Evolutionary conservation across 2,888 invertebrate species (phyloP), one percentile per base, ranked within the genome.

Genomic region (Pseudoips prasinana): DNA sequence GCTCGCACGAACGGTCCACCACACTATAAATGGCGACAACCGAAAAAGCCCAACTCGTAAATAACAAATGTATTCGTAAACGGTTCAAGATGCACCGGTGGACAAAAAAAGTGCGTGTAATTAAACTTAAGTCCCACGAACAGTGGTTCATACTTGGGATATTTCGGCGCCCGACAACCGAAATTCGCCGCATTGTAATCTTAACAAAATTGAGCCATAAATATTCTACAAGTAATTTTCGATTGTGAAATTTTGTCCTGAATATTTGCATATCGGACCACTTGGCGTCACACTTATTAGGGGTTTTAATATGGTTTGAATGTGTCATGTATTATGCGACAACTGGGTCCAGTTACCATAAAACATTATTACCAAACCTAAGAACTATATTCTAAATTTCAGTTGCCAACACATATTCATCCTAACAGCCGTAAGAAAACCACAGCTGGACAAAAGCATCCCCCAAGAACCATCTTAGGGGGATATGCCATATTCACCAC

Each of bases 151-250:
- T 78, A 68, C 73, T 64, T 58, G 56, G 65, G 57, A 76, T 78
- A 53, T 50, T 67, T 64, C 55, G 40, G 60, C 52, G 48, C 59
- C 41, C 65, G 46, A 63, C 66, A 63, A 60, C 67, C 56, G 56
- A 73, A 74, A 80, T 74, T 69, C 73, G 43, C 60, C 38, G 75
- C 75, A 79, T 82, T 76, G 76, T 73, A 44, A 58, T 49, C 40
- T 53, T 53, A 36, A 51, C 56, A 62, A 75, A 83, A 87, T 86
- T 85, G 77, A 87, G 84, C 75, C 73, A 84, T 86, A 85, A 86
- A 85, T 85, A 78, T 79, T 66, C 74, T 74, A 80, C 74, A 67
- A 63, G 70, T 73, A 81, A 81, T 79, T 82, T 82, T 65, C 72
- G 73, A 73, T 77, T 73, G 73, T 61, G 67, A 63, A 71, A 71